Base-by-base conservation (phyloP, 2,113 vertebrate genomes). In the Todiramphus chloris region DNA sequence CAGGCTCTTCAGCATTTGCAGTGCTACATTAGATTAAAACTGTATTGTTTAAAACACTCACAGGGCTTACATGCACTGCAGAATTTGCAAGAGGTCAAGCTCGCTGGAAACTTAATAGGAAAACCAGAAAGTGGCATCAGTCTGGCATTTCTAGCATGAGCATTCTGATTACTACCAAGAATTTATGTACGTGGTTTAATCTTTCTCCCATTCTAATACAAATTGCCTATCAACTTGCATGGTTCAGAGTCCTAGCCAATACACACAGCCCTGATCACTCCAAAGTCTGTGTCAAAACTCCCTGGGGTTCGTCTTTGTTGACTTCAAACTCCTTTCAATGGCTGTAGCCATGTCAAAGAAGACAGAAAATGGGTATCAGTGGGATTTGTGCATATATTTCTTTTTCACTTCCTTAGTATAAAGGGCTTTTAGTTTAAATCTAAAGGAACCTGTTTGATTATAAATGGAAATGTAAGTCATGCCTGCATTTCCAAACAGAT, bases 31-130 rank as follows among this genome's bases (percentile, higher is more conserved):
- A 53, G 78, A 93, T 94, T 95, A 93, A 96, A 96, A 69, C 43
- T 86, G 31, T 33, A 37, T 82, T 77, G 90, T 92, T 96, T 89
- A 96, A 80, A 89, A 94, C 75, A 58, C 94, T 96, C 95, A 68
- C 95, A 98, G 98, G 98, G 98, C 20, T 97, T 99, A 91, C 94
- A 95, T 16, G 96, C 87, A 37, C 98, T 98, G 90, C 93, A 95
- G 91, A 98, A 98, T 67, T 98, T 99, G 74, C 97, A 95, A 88
- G 99, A 99, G 95, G 98, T 99, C 82, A 99, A 97, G 86, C 97
- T 99, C 46, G 96, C 98, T 68, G 98, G 98, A 91, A 99, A 99
- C 96, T 93, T 82, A 6, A 98, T 98, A 96, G 96, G 97, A 97
- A 98, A 93, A 92, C 98, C 98, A 90, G 98, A 99, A 98, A 55